These are phyloP conservation scores for Biston stratarius DNA, from an alignment of 2,888 invertebrate genomes.

Conservation along the genomic window DNA sequence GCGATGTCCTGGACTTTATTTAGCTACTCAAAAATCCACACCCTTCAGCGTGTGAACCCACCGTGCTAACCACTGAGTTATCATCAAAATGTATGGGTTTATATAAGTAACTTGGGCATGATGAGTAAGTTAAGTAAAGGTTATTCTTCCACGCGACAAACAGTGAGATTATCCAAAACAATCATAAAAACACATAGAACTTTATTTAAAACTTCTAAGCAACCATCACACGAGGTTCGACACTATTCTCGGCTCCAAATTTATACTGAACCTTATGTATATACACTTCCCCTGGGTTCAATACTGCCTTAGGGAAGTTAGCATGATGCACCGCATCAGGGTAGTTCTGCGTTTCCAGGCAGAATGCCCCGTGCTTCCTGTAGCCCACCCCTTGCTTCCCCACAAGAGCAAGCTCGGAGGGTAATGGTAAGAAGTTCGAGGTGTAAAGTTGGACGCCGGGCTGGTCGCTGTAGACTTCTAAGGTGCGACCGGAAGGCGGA, in stretches of 20 bases:
- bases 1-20: too few relatives aligned
- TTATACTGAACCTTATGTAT: constrained; percentile 90
- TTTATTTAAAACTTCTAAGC: constrained; percentile 31
- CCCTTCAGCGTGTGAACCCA: too few relatives aligned
- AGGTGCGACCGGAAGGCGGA: constrained; percentile 89
- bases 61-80: too few relatives aligned
- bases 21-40: too few relatives aligned
- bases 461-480: constrained; percentile 94
- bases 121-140: too few relatives aligned
- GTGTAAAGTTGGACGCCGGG: constrained; percentile 97
- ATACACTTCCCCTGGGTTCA: constrained; percentile 90
- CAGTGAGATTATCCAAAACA: background rate
- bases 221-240: constrained; percentile 48
- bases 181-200: background rate
- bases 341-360: constrained; percentile 96
- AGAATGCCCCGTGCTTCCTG: constrained; percentile 92
- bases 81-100: too few relatives aligned
- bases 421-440: constrained; percentile 89
- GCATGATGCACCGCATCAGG: constrained; percentile 95
- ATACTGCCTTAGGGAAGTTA: constrained; percentile 90
- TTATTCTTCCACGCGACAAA: too few relatives aligned
- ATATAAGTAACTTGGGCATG: too few relatives aligned
- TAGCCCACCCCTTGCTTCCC: constrained; percentile 85
- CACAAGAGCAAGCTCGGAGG: constrained; percentile 63
- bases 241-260: constrained; percentile 81